phyloP scores from a whole-genome alignment of 2,797 vertebrate species.

The Parambassis ranga region DNA sequence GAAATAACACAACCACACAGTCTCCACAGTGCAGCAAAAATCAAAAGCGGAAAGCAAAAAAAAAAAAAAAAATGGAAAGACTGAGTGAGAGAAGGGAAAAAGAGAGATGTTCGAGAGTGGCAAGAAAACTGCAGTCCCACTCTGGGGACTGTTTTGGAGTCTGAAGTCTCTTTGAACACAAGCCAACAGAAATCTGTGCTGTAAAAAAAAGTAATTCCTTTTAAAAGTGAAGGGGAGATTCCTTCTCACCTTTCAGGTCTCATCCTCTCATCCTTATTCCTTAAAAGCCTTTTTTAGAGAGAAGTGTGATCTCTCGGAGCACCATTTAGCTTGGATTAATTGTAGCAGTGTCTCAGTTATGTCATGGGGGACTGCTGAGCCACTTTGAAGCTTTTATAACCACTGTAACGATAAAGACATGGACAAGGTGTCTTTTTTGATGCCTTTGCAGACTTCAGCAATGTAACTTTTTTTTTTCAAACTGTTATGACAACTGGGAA shows the following conservation, averaged over 20 bases:
- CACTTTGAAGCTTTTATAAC: constrained; percentile 33
- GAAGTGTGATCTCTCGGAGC: constrained; percentile 27
- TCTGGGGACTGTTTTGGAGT: constrained; percentile 62
- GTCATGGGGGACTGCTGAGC: constrained; percentile 11
- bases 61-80: constrained; percentile 1
- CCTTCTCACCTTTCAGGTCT: constrained; percentile 50
- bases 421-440: not conserved
- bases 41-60: constrained; percentile 16
- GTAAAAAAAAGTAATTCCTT: constrained; percentile 49
- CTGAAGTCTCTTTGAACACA: constrained; percentile 59
- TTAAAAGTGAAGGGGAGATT: constrained; percentile 38
- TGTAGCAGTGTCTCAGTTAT: constrained; percentile 11
- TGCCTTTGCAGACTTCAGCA: not conserved
- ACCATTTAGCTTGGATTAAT: constrained; percentile 54
- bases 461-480: not conserved
- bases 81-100: not conserved
- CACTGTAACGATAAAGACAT: constrained; percentile 11
- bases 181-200: constrained; percentile 48
- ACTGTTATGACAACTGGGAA: not conserved
- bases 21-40: constrained; percentile 28
- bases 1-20: constrained; percentile 25
- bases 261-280: not conserved
- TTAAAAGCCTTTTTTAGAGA: constrained; percentile 38
- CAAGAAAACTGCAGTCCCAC: constrained; percentile 48
- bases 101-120: constrained; percentile 16